A percentile compares a stretch with the other conserved stretches of the same genome.
These are phyloP conservation scores for Dolomedes plantarius DNA, from an alignment of 2,888 invertebrate genomes.

Conservation along the genomic window DNA sequence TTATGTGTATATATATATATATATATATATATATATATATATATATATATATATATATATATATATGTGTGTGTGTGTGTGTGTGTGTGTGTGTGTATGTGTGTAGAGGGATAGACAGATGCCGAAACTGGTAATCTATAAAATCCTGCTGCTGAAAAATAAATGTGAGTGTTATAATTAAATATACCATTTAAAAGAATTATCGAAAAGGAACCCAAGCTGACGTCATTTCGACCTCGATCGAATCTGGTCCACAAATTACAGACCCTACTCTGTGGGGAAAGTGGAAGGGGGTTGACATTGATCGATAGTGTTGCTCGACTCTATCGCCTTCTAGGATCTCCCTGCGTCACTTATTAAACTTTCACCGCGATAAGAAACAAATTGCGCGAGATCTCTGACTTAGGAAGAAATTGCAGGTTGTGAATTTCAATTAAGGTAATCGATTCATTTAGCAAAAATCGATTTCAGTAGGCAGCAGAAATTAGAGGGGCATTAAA, in stretches of 20 bases:
- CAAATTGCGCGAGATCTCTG: not conserved
- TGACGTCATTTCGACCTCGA: too few relatives aligned
- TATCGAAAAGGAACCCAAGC: too few relatives aligned
- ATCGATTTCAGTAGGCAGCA: not conserved
- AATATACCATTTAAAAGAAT: too few relatives aligned
- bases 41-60: too few relatives aligned
- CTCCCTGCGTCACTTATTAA: not conserved
- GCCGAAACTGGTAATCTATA: too few relatives aligned
- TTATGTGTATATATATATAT: too few relatives aligned
- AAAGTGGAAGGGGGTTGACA: not conserved
- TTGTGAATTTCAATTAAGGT: constrained; percentile 5
- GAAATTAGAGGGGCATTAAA: not conserved
- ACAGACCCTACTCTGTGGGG: not conserved
- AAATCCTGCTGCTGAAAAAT: too few relatives aligned
- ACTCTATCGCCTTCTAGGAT: not conserved
- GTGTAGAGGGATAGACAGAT: too few relatives aligned
- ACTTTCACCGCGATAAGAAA: constrained; percentile 5
- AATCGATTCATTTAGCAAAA: not conserved
- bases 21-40: too few relatives aligned
- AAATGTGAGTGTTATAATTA: too few relatives aligned
- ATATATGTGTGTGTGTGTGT: too few relatives aligned
- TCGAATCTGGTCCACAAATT: not conserved
- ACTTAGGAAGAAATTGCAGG: not conserved
- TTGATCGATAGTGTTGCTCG: not conserved
- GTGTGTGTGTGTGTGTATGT: too few relatives aligned